A percentile compares a stretch with the other conserved stretches of the same genome.
These are phyloP conservation scores for Xanthorhoe spadicearia DNA, from an alignment of 2,888 invertebrate species.

Conservation along the genomic window DNA sequence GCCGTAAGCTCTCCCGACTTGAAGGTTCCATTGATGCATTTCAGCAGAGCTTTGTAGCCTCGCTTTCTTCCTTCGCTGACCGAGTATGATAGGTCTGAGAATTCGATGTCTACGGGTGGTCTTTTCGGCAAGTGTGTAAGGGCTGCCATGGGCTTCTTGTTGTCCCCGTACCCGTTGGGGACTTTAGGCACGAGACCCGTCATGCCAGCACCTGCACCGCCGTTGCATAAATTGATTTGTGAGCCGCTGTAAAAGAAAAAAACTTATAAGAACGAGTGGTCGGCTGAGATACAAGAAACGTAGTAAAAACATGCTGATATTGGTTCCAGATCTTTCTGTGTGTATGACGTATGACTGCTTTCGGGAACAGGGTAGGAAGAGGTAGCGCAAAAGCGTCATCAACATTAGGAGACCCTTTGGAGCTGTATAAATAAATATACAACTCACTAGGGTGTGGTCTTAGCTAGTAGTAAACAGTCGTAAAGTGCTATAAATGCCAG, in stretches of 20 bases:
- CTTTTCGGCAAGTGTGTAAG: slow-evolving; percentile 93
- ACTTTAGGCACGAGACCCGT: slow-evolving; percentile 87
- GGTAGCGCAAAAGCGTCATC: no score
- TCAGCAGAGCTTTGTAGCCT: slow-evolving; percentile 94
- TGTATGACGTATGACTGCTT: no score
- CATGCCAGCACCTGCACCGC: slow-evolving; percentile 81
- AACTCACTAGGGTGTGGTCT: no score
- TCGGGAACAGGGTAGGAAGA: no score
- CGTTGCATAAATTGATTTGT: slow-evolving; percentile 90
- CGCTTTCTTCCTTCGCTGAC: slow-evolving; percentile 93
- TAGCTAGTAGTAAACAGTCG: no score
- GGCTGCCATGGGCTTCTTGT: slow-evolving; percentile 89
- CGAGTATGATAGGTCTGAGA: slow-evolving; percentile 93
- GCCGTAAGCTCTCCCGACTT: slow-evolving; percentile 96
- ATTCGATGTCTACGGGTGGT: slow-evolving; percentile 95
- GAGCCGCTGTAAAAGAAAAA: slow-evolving; percentile 85
- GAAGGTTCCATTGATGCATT: slow-evolving; percentile 95
- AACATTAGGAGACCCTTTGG: no score
- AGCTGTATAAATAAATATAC: no score
- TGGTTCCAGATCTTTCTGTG: no score
- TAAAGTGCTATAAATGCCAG: no score
- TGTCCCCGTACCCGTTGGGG: slow-evolving; percentile 89
- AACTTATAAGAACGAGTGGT: not conserved
- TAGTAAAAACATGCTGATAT: no score
- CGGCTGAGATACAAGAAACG: not conserved